phyloP scores from a whole-genome alignment of 2,113 vertebrate genomes.

The Dicrurus megarhynchus region DNA sequence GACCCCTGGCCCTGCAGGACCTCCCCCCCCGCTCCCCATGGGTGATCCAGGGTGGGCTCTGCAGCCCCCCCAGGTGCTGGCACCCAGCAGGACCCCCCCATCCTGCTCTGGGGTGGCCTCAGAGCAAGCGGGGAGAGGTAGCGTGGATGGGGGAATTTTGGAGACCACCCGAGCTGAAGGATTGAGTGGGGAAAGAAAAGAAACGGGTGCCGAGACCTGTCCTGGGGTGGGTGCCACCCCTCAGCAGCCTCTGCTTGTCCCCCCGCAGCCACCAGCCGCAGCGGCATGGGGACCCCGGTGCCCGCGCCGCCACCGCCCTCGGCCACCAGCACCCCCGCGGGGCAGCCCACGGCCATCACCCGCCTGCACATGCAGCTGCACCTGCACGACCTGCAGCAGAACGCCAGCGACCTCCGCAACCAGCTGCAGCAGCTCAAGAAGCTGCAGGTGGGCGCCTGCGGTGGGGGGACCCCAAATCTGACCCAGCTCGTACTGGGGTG shows the following conservation, averaged over 20 bases:
- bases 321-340: slow-evolving; percentile 61
- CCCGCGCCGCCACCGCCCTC: slow-evolving; percentile 79
- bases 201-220: accelerated
- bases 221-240: not conserved
- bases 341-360: slow-evolving; percentile 79
- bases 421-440: slow-evolving; percentile 91
- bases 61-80: not conserved
- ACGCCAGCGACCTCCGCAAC: slow-evolving; percentile 90
- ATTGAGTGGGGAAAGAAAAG: not conserved
- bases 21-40: accelerated
- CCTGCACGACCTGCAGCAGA: slow-evolving; percentile 92
- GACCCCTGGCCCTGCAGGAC: not conserved
- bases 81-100: accelerated
- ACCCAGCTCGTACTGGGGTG: accelerated
- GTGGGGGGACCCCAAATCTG: accelerated
- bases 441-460: slow-evolving; percentile 77
- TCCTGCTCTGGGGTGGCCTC: not conserved
- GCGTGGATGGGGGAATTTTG: accelerated
- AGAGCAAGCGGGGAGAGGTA: accelerated
- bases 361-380: slow-evolving; percentile 95
- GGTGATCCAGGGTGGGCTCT: not conserved
- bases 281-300: slow-evolving; percentile 70
- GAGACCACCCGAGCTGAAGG: not conserved
- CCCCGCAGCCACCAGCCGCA: slow-evolving; percentile 45
- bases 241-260: not conserved